Percentiles rank a stretch among this genome's conserved stretches.
These are phyloP conservation scores for Allobates femoralis DNA, from an alignment of 2,797 vertebrate species.

Conservation along the genomic window DNA sequence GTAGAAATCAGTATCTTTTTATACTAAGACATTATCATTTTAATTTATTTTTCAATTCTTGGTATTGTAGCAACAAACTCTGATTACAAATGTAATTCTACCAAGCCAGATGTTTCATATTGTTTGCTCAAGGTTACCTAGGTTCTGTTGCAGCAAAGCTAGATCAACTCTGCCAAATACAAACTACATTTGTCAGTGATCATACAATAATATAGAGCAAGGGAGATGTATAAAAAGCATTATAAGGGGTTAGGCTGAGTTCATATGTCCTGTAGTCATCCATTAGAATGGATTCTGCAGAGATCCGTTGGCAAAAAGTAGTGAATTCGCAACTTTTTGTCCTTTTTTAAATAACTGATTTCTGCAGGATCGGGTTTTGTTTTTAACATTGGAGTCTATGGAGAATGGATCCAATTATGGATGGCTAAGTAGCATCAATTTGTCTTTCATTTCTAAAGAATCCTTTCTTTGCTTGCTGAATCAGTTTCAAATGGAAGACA, in stretches of 20 bases:
- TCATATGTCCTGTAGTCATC: no score
- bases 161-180: background rate
- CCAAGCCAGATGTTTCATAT: conserved; percentile 6
- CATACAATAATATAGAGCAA: background rate
- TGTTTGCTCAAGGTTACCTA: background rate
- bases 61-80: conserved; percentile 19
- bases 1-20: background rate
- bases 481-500: no score
- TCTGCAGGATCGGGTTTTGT: no score
- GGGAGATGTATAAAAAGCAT: background rate
- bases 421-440: no score
- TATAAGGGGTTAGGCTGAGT: conserved; percentile 1
- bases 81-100: conserved; percentile 17
- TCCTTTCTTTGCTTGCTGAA: no score
- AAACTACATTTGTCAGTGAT: background rate
- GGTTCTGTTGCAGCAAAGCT: background rate
- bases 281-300: no score
- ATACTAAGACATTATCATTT: background rate
- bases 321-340: no score
- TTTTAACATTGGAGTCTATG: no score
- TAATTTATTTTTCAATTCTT: conserved; percentile 2
- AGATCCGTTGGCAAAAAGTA: no score
- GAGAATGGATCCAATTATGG: no score
- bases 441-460: no score
- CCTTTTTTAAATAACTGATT: no score